Conservation (phyloP, 2,797 vertebrate species). For the Natrix natrix region DNA sequence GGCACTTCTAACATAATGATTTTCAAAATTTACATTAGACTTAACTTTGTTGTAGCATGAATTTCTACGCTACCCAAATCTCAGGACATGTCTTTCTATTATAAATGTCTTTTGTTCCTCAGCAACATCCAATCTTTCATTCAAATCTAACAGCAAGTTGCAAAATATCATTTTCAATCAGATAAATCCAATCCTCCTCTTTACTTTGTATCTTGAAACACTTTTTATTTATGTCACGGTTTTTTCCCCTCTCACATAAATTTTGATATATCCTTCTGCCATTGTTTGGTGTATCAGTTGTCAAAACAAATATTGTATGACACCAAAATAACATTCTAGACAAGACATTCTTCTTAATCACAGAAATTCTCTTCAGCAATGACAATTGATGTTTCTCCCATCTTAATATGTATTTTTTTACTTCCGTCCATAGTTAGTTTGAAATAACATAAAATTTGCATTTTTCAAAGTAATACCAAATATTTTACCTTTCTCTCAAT, state of each 20-base stretch:
- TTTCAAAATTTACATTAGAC: not conserved
- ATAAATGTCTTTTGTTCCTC: not conserved
- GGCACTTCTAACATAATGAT: not conserved
- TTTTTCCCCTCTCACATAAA: not conserved
- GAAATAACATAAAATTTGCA: not conserved
- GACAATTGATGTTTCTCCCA: not conserved
- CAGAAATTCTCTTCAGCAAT: not conserved
- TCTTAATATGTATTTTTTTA: not conserved
- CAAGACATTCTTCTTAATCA: not conserved
- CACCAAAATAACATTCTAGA: not conserved
- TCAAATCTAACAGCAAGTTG: not conserved
- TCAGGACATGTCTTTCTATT: not conserved
- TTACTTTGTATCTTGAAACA: not conserved
- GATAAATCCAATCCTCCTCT: not conserved
- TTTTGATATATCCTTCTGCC: not conserved
- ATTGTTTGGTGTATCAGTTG: not conserved
- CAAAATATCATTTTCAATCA: not conserved
- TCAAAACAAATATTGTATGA: not conserved
- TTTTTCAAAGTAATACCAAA: not conserved
- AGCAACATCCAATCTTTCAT: not conserved
- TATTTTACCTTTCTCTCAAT: not conserved
- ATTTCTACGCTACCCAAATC: not conserved
- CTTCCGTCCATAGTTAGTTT: not conserved
- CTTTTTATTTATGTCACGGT: not conserved
- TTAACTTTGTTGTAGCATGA: not conserved